phyloP scores from a whole-genome alignment of 2,797 vertebrate species.

The Phoeniculus purpureus region DNA sequence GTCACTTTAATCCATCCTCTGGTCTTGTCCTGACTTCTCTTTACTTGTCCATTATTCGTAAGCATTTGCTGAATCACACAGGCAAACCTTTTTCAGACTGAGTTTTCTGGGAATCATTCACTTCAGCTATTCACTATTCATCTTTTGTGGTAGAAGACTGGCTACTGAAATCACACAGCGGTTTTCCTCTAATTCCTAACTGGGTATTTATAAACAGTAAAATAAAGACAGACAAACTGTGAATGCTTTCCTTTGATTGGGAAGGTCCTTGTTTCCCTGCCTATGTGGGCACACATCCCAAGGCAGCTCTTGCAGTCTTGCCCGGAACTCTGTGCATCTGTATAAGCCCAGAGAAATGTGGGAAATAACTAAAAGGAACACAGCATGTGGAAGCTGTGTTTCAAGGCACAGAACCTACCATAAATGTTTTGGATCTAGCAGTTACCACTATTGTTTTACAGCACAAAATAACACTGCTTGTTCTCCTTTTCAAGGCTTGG shows the following conservation, averaged over 20 bases:
- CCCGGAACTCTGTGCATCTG: neutral
- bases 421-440: neutral
- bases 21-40: neutral
- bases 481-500: neutral
- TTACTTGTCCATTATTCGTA: slow-evolving; percentile 18
- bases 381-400: accelerated
- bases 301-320: neutral
- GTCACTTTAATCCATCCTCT: neutral
- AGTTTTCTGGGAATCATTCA: slow-evolving; percentile 52
- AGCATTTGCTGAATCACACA: slow-evolving; percentile 16
- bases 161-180: slow-evolving; percentile 46
- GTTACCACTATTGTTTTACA: neutral
- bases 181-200: slow-evolving; percentile 42
- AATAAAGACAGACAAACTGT: neutral
- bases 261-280: slow-evolving; percentile 22
- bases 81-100: slow-evolving; percentile 8
- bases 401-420: neutral
- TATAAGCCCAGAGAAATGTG: neutral
- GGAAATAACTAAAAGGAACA: neutral
- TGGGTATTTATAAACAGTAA: slow-evolving; percentile 62
- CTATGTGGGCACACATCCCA: neutral
- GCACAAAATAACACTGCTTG: neutral
- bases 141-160: slow-evolving; percentile 44
- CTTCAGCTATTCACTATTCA: slow-evolving; percentile 65
- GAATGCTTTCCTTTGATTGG: slow-evolving; percentile 56